phyloP scores from a whole-genome alignment of 1,140 invertebrate species.

The Periplaneta americana region DNA sequence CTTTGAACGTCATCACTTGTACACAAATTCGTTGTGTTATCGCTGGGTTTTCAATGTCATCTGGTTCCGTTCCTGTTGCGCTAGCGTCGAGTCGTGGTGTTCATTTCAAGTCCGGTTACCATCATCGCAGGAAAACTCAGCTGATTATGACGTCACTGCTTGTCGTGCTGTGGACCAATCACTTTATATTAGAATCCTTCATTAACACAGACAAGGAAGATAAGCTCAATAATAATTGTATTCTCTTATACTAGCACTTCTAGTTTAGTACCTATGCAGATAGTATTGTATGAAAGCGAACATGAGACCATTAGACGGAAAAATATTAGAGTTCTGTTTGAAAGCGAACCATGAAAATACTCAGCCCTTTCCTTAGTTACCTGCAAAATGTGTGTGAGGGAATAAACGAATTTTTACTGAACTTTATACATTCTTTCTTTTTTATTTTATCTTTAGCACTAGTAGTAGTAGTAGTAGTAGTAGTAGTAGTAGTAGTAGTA shows the following conservation, averaged over 20 bases:
- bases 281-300: not conserved
- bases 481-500: too few species aligned
- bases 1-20: too few species aligned
- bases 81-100: too few species aligned
- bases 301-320: not conserved
- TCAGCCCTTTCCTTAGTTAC: too few species aligned
- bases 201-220: not conserved
- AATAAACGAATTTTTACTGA: too few species aligned
- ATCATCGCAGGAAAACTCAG: not conserved
- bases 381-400: too few species aligned
- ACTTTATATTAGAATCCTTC: not conserved
- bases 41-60: not conserved
- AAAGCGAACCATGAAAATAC: too few species aligned
- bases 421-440: too few species aligned
- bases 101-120: not conserved
- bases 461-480: too few species aligned
- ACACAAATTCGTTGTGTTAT: not conserved
- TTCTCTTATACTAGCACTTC: not conserved
- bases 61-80: not conserved
- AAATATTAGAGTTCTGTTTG: not conserved
- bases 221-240: not conserved
- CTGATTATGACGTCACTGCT: not conserved
- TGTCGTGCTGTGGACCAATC: not conserved
- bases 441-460: too few species aligned
- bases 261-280: not conserved